Base-by-base conservation (phyloP, 1,140 invertebrate genomes). In the Lucilia sericata region DNA sequence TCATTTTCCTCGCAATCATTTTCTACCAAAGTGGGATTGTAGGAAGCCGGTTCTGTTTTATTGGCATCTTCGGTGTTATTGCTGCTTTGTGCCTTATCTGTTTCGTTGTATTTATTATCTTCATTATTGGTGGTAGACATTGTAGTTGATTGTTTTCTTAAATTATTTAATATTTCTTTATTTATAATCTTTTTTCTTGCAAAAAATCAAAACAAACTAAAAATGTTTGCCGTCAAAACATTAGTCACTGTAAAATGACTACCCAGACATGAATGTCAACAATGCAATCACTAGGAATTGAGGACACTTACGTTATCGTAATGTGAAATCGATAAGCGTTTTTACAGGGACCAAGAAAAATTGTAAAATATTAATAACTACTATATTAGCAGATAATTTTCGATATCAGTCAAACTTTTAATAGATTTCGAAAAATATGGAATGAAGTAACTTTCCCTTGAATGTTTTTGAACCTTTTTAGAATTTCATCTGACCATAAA, bases 21-120 rank as follows among this genome's bases (percentile, higher is more conserved):
- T 19, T 83, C 82, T 13, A 70, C 8, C 2, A 83, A 12, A 30
- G 42, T 83, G 8, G 82, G 82, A 83, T 83, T 83, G n/a, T 42
- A 83, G 1, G 36, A 36, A 14, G 82, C 82, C 42, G 42, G n/a
- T 17, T 80, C 76, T 1, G 4, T 8, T 25, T n/a, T 5, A 70
- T 70, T 70, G 1, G 65, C 21, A 70, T 70, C 65, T 21, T 70
- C 19, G 1, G n/a, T 9, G 19, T 70, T 70, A 19, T 8, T 21
- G 65, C 12, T 70, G 65, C 19, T 19, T 70, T 70, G 65, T 21
- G 65, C 7, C 7, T 5, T 55, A 10, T 70, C 21, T 19, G 21
- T 21, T 70, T 70, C 19, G n/a, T n/a, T 21, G 19, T 7, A 19
- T 21, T 70, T 21, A 19, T 70, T 17, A 12, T 19, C 7, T 5